A percentile compares a stretch with the other conserved stretches of the same genome.
phyloP scores from a whole-genome alignment of 2,797 vertebrate species.

The Yasuhikotakia modesta region DNA sequence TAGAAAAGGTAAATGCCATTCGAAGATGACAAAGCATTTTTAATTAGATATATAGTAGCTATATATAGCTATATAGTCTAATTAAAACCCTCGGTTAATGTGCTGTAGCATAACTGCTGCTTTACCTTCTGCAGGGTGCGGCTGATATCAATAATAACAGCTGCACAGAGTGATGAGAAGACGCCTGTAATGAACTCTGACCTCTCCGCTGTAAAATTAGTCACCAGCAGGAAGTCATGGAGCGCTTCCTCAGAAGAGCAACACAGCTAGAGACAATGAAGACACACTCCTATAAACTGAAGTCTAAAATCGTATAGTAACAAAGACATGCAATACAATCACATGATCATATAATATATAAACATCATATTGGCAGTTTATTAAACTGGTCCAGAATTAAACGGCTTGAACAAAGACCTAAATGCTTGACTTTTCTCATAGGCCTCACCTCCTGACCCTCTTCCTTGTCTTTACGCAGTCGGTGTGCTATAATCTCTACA shows the following conservation, averaged over 20 bases:
- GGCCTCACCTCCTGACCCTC: constrained; percentile 38
- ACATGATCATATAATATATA: neutral
- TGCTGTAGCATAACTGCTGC: neutral
- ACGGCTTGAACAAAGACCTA: constrained; percentile 52
- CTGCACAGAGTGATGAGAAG: constrained; percentile 76
- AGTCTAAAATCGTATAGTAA: neutral
- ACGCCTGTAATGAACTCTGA: constrained; percentile 75
- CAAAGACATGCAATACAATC: neutral
- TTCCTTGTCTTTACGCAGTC: constrained; percentile 79
- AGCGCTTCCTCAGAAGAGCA: constrained; percentile 62
- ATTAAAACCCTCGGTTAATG: neutral
- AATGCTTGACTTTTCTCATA: constrained; percentile 58
- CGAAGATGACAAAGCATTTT: neutral
- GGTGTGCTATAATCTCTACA: constrained; percentile 80
- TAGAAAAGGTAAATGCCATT: neutral
- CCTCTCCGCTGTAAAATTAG: constrained; percentile 70
- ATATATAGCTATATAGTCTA: too few relatives aligned
- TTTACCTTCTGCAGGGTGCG: constrained; percentile 83
- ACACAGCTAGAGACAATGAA: constrained; percentile 77
- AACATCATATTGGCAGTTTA: neutral
- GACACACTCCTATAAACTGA: neutral
- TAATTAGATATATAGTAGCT: too few relatives aligned
- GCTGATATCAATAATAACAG: constrained; percentile 83
- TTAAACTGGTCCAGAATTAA: neutral
- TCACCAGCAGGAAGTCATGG: constrained; percentile 47